These are phyloP conservation scores for Hyles euphorbiae DNA, from an alignment of 1,140 invertebrate genomes.

Conservation along the genomic window DNA sequence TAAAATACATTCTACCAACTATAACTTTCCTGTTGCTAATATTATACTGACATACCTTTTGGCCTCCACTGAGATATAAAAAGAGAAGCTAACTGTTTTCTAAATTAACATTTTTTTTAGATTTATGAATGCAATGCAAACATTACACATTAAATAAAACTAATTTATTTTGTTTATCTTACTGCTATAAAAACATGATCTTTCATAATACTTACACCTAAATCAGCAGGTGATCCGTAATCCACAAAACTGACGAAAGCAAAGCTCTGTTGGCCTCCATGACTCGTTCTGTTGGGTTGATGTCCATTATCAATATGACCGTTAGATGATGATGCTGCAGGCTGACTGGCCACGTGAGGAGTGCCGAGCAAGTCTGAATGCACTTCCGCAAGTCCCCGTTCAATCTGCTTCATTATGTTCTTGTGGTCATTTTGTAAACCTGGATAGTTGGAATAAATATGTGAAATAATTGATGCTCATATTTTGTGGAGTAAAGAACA, in stretches of 20 bases:
- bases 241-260: slow-evolving; percentile 84
- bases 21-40: too few species aligned
- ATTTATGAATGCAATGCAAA: too few species aligned
- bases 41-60: too few species aligned
- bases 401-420: slow-evolving; percentile 89
- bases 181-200: too few species aligned
- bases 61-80: too few species aligned
- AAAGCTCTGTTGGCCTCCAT: slow-evolving; percentile 74
- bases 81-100: too few species aligned
- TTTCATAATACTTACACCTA: slow-evolving; percentile 78
- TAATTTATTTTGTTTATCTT: too few species aligned
- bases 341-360: slow-evolving; percentile 18
- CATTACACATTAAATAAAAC: too few species aligned
- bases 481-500: too few species aligned
- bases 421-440: slow-evolving; percentile 95
- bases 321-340: slow-evolving; percentile 9
- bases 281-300: neutral
- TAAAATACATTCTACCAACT: too few species aligned
- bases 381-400: slow-evolving; percentile 80
- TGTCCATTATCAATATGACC: slow-evolving; percentile 22
- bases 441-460: slow-evolving; percentile 44
- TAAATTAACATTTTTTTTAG: too few species aligned
- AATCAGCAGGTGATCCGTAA: slow-evolving; percentile 86
- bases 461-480: too few species aligned
- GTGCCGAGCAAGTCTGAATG: slow-evolving; percentile 60